Evolutionary conservation across 1,140 invertebrate genomes (phyloP).

Genomic region (Drosophila nigromelanica): DNA sequence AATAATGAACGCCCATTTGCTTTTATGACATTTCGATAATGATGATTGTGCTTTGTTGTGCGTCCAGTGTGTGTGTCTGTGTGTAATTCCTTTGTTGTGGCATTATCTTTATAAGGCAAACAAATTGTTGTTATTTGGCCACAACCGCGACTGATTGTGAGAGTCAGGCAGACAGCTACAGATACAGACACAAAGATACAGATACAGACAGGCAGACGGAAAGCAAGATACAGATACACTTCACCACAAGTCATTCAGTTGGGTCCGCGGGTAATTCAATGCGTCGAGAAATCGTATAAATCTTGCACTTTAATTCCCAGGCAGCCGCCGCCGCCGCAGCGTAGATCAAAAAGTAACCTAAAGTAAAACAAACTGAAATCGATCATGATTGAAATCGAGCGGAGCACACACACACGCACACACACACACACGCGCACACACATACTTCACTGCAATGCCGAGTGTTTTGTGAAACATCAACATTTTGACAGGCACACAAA

Average conservation of each 20-base stretch:
- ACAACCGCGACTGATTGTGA: constrained; percentile 31
- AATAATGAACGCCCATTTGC: constrained; percentile 79
- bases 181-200: constrained; percentile 19
- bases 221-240: constrained; percentile 12
- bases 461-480: constrained; percentile 82
- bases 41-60: constrained; percentile 58
- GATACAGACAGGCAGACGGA: constrained; percentile 37
- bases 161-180: constrained; percentile 5
- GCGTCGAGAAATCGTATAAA: constrained; percentile 72
- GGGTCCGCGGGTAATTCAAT: constrained; percentile 63
- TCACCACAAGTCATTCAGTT: constrained; percentile 41
- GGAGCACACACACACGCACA: constrained; percentile 35
- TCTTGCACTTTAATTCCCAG: constrained; percentile 69
- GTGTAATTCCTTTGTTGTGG: constrained; percentile 70
- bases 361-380: constrained; percentile 75
- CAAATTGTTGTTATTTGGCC: constrained; percentile 75
- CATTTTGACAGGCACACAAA: constrained; percentile 82
- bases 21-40: constrained; percentile 83
- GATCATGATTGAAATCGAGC: constrained; percentile 80
- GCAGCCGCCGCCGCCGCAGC: constrained; percentile 18
- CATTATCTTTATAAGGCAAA: constrained; percentile 78
- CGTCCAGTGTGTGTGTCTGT: constrained; percentile 16
- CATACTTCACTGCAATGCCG: constrained; percentile 24
- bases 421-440: constrained; percentile 17
- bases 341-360: constrained; percentile 56